Base-by-base conservation (phyloP, 2,797 vertebrate genomes). In the Anguilla anguilla region DNA sequence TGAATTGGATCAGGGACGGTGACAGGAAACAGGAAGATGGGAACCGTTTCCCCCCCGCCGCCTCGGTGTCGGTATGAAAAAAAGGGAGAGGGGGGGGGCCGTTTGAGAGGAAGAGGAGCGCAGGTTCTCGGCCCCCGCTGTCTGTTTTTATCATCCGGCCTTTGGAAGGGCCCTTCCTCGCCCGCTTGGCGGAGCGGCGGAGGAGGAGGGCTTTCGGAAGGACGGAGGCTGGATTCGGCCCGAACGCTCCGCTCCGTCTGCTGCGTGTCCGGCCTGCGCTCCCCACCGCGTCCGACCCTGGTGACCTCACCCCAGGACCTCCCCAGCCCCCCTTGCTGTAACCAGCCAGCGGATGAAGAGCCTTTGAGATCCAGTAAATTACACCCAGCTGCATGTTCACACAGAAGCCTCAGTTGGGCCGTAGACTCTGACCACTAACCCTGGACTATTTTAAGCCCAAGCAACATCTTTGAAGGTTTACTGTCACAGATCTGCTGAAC, bases 1-100 rank as follows among this genome's bases (percentile, higher is more conserved):
- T 77, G 87, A 91, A 91, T 49, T 72, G 86, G 85, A 87, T 91
- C 83, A 86, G 49, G 61, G 86, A 61, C 22, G 88, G 88, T 84
- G 79, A 35, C 89, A 86, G 79, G 86, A 86, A 88, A 85, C 89
- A 72, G 82, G 85, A 13, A 35, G 46, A 15, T n/a, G 19, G 79
- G 46, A 19, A 46, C 22, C 7, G 86, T 89, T 86, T 69, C 55
- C 89, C 91, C 85, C 83, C 31, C 31, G 69, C 67, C 89, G 59
- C 49, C 85, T 89, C 86, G 51, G 86, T 46, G 86, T 85, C 74
- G 6, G 64, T 61, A 5, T 53, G 35, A 84, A 39, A 86, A 84
- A 88, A 89, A 87, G 74, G 85, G 85, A 81, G 39, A 53, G 89
- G 57, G 86, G 89, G 57, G 86, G 81, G 35, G 43, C 83, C 46